Conservation (phyloP, 2,113 vertebrate genomes). For the Pseudorasbora parva region DNA sequence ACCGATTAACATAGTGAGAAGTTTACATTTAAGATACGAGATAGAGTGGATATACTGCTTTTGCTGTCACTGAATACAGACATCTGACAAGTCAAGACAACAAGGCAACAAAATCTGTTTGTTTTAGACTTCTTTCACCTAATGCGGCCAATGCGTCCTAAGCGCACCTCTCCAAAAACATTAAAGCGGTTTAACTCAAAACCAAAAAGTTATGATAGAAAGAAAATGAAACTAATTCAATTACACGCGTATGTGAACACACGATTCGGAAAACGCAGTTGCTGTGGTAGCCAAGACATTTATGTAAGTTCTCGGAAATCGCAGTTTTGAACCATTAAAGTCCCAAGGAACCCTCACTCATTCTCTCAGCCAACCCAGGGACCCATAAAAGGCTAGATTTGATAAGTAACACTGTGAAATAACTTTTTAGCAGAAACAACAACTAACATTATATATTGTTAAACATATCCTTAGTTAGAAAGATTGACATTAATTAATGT, state of each 20-base stretch:
- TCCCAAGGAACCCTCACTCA: background rate
- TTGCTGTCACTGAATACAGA: background rate
- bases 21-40: background rate
- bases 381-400: background rate
- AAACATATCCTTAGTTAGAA: background rate
- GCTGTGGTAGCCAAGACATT: background rate
- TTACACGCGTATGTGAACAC: background rate
- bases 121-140: background rate
- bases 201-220: background rate
- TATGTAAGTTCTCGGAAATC: background rate
- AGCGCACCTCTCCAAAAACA: background rate
- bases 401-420: background rate
- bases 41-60: background rate
- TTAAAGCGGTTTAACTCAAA: background rate
- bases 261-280: background rate
- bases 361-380: background rate
- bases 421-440: background rate
- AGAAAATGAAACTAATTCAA: background rate
- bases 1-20: background rate
- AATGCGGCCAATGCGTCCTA: background rate
- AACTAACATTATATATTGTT: background rate
- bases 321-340: background rate
- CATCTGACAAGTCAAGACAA: constrained; percentile 3
- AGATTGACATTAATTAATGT: background rate
- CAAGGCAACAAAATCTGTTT: background rate